phyloP scores from a whole-genome alignment of 2,888 invertebrate genomes.

The Epirrhoe tristata region DNA sequence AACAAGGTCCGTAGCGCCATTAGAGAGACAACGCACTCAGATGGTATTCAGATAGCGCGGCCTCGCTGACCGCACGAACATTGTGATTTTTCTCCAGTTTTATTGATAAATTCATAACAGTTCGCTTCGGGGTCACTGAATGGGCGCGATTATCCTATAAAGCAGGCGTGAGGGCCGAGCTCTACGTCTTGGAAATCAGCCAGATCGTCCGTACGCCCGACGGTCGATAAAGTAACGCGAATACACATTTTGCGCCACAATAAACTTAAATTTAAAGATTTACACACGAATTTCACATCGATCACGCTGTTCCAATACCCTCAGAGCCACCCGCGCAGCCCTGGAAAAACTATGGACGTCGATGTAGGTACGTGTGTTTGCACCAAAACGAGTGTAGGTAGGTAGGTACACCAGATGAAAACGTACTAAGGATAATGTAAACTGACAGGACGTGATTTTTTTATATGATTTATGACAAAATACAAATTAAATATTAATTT shows the following conservation, averaged over 20 bases:
- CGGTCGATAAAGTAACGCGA: constrained; percentile 62
- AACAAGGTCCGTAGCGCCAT: constrained; percentile 74
- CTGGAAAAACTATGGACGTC: constrained; percentile 64
- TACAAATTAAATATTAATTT: constrained; percentile 50
- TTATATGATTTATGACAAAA: constrained; percentile 40
- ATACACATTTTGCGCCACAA: constrained; percentile 37
- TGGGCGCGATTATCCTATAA: constrained; percentile 58
- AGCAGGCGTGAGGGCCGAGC: constrained; percentile 50
- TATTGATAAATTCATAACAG: constrained; percentile 69
- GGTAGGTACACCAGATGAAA: not conserved
- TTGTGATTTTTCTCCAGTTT: constrained; percentile 56
- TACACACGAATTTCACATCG: constrained; percentile 33
- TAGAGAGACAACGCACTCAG: constrained; percentile 64
- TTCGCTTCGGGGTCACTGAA: constrained; percentile 46
- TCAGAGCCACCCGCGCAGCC: constrained; percentile 56
- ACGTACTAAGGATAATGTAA: constrained; percentile 17
- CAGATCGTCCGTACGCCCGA: constrained; percentile 51
- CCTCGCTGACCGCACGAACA: constrained; percentile 54
- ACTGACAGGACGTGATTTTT: constrained; percentile 33
- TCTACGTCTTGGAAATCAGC: constrained; percentile 57
- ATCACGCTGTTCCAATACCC: constrained; percentile 32
- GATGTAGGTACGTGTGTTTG: constrained; percentile 35
- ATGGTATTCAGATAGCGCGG: constrained; percentile 53
- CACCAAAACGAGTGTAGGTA: constrained; percentile 5
- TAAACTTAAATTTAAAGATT: constrained; percentile 26